These are phyloP conservation scores for Perca fluviatilis DNA, from an alignment of 2,113 vertebrate genomes.

Conservation along the genomic window DNA sequence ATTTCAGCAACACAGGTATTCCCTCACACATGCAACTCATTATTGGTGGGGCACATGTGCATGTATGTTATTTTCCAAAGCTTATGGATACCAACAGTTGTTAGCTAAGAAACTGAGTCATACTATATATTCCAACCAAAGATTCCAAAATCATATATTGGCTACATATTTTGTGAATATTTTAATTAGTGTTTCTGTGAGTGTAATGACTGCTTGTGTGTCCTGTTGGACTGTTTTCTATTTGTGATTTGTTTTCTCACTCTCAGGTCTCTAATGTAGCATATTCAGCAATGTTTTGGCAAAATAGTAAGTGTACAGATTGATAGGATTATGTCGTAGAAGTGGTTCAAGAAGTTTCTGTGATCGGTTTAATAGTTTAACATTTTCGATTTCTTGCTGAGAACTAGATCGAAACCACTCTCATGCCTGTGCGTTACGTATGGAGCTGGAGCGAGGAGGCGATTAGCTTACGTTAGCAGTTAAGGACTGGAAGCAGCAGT, in stretches of 20 bases:
- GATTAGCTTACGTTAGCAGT: no score
- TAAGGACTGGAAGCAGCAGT: no score
- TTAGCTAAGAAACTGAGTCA: background rate
- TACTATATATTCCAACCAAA: background rate
- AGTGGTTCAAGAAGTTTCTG: constrained; percentile 1
- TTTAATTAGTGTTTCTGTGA: background rate
- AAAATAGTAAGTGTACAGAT: background rate
- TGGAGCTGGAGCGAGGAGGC: no score
- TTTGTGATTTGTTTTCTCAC: background rate
- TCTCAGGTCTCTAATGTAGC: no score
- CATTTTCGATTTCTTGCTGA: background rate
- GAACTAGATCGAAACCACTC: background rate
- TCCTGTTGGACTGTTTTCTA: background rate
- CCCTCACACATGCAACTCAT: constrained; percentile 31
- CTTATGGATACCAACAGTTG: background rate
- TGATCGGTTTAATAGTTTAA: background rate
- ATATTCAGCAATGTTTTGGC: background rate
- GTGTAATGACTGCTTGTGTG: background rate
- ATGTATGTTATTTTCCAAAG: constrained; percentile 18
- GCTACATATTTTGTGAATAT: background rate
- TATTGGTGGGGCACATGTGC: constrained; percentile 6
- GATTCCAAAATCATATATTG: background rate
- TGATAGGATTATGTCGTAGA: background rate
- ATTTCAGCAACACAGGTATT: constrained; percentile 57
- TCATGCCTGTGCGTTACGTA: no score